phyloP scores from a whole-genome alignment of 2,888 invertebrate genomes.

The Ophion obscuratus region DNA sequence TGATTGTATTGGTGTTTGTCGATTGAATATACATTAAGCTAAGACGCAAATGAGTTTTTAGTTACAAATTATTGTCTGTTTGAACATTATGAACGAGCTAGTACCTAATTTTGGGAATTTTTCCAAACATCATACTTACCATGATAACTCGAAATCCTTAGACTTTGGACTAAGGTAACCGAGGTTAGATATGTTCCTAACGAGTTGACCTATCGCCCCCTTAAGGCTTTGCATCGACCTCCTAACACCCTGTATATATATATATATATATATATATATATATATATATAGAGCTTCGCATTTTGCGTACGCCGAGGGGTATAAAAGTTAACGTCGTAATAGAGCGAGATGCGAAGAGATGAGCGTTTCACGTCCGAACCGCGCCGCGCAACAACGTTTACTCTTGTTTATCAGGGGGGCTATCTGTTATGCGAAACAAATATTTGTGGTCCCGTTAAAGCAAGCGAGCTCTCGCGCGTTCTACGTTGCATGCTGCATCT shows the following conservation, averaged over 20 bases:
- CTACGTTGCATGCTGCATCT: background rate
- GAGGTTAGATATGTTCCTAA: no score
- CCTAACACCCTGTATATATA: background rate
- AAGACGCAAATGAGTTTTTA: no score
- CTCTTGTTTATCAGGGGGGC: conserved; percentile 54
- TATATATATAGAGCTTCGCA: conserved; percentile 27
- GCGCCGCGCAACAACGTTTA: conserved; percentile 28
- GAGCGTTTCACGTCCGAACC: conserved; percentile 34
- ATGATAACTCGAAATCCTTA: no score
- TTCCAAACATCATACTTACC: no score
- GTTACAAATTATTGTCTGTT: no score
- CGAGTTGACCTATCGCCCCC: no score
- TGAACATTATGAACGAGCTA: no score
- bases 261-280: background rate
- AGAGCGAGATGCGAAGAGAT: conserved; percentile 20
- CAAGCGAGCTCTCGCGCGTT: conserved; percentile 31
- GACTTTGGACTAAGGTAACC: no score
- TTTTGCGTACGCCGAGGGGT: conserved; percentile 37
- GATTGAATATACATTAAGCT: no score
- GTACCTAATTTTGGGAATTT: no score
- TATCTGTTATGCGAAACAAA: conserved; percentile 61
- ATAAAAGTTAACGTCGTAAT: conserved; percentile 52
- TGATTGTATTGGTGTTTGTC: no score
- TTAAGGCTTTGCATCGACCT: no score
- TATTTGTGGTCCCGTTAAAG: conserved; percentile 61